Conservation (phyloP, 2,113 vertebrate species). For the Gnathonemus longibarbis region DNA sequence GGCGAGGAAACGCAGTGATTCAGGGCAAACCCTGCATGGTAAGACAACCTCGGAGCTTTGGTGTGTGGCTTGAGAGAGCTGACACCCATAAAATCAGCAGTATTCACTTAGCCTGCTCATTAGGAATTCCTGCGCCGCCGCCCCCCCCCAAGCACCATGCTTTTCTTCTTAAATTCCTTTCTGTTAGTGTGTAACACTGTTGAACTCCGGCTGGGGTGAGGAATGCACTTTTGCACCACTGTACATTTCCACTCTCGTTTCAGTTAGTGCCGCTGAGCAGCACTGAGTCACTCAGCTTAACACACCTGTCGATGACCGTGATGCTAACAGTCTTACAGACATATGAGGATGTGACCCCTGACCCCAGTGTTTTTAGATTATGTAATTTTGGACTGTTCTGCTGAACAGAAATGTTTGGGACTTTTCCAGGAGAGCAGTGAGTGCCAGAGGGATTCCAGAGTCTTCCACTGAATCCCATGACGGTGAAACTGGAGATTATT, state of each 20-base stretch:
- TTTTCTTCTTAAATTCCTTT: background rate
- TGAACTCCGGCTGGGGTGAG: background rate
- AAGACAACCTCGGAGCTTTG: background rate
- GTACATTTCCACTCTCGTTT: background rate
- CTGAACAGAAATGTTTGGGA: background rate
- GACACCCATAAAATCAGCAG: background rate
- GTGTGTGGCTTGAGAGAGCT: background rate
- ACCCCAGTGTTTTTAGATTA: background rate
- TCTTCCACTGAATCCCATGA: background rate
- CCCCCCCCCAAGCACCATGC: background rate
- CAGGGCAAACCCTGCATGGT: background rate
- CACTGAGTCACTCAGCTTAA: background rate
- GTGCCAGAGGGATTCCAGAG: background rate
- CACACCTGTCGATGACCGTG: background rate
- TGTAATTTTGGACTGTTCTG: background rate
- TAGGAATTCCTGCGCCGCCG: background rate
- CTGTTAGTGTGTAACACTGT: background rate
- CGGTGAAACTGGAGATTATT: background rate
- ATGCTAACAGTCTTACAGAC: background rate
- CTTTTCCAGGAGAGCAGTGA: background rate
- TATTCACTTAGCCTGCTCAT: background rate
- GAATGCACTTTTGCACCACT: background rate
- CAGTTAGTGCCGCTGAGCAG: background rate
- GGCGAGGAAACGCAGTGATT: background rate
- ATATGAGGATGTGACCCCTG: background rate